phyloP scores from a whole-genome alignment of 2,888 invertebrate species.

The Taenaris catops region DNA sequence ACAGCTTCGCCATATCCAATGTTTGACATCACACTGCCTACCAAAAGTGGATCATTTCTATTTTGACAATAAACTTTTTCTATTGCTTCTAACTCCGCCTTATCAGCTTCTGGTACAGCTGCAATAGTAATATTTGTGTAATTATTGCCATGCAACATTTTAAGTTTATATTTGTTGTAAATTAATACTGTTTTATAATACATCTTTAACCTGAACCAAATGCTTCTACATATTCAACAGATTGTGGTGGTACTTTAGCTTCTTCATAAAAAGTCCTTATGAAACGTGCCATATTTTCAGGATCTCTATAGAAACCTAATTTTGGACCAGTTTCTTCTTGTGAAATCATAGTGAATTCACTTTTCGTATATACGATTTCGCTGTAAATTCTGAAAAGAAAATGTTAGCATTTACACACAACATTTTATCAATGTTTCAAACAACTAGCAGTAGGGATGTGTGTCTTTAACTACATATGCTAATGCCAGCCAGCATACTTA shows the following conservation, averaged over 20 bases:
- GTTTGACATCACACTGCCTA: constrained; percentile 76
- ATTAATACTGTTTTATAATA: too few species aligned
- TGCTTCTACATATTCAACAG: constrained; percentile 90
- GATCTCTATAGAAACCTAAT: constrained; percentile 78
- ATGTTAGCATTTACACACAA: too few species aligned
- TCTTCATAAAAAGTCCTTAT: constrained; percentile 80
- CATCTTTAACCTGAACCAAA: constrained; percentile 83
- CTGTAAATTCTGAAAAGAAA: constrained; percentile 79
- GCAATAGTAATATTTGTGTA: constrained; percentile 3
- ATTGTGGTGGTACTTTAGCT: constrained; percentile 81
- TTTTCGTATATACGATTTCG: constrained; percentile 83
- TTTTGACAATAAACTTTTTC: constrained; percentile 76
- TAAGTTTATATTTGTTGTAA: not conserved
- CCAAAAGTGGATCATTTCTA: constrained; percentile 76
- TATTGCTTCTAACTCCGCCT: constrained; percentile 82
- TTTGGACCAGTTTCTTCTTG: constrained; percentile 72
- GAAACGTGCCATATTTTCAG: constrained; percentile 61
- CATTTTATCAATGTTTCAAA: too few species aligned
- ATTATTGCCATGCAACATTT: constrained; percentile 31
- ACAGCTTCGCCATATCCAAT: constrained; percentile 64
- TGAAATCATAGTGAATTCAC: constrained; percentile 70
- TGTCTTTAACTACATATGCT: too few species aligned
- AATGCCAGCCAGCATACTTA: too few species aligned
- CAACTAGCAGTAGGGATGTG: too few species aligned
- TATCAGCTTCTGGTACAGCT: constrained; percentile 80